These are phyloP conservation scores for Melanargia galathea DNA, from an alignment of 2,888 invertebrate species.

Conservation along the genomic window DNA sequence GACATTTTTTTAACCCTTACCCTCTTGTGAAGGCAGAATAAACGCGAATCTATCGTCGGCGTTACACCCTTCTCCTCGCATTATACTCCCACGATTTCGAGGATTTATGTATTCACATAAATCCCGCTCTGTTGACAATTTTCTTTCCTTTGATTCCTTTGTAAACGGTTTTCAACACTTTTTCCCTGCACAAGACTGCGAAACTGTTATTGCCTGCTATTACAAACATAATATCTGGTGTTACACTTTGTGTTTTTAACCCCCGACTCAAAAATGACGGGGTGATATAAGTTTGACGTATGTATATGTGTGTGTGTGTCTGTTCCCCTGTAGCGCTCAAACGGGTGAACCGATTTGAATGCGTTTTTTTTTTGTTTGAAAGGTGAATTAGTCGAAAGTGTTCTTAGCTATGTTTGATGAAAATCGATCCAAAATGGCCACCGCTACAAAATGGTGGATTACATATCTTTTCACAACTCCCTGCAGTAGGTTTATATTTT, in stretches of 20 bases:
- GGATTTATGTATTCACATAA: constrained; percentile 31
- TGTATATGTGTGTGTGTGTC: too few relatives aligned
- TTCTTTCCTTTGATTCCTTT: constrained; percentile 24
- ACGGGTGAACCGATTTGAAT: too few relatives aligned
- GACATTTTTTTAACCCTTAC: background rate
- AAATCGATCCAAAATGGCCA: too few relatives aligned
- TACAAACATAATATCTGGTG: background rate
- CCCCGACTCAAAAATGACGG: too few relatives aligned
- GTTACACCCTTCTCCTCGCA: constrained; percentile 9
- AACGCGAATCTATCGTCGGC: background rate
- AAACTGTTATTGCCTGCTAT: constrained; percentile 7
- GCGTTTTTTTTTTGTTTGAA: too few relatives aligned
- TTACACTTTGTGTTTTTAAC: background rate
- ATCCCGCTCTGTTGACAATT: constrained; percentile 26
- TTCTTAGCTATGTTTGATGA: too few relatives aligned
- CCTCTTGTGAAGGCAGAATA: constrained; percentile 1
- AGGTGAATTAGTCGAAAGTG: too few relatives aligned
- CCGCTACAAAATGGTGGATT: too few relatives aligned
- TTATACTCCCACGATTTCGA: constrained; percentile 16
- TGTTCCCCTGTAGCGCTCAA: too few relatives aligned
- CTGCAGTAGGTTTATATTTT: too few relatives aligned
- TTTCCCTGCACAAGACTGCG: background rate
- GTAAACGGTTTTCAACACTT: constrained; percentile 21
- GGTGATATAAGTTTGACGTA: too few relatives aligned
- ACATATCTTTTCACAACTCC: too few relatives aligned